phyloP scores from a whole-genome alignment of 2,888 invertebrate genomes.

The Cynaeus angustus region DNA sequence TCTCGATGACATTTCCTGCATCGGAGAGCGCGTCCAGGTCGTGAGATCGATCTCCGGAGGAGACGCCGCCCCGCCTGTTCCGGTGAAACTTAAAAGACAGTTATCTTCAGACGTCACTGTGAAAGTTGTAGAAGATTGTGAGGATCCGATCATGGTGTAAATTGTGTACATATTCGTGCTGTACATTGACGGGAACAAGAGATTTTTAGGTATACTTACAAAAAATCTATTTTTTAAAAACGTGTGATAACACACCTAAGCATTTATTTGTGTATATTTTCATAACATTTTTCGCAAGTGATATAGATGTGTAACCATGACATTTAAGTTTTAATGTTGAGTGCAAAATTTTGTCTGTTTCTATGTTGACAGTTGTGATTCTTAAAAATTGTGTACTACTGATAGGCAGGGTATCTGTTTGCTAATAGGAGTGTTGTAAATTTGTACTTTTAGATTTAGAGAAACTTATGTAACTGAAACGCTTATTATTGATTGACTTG shows the following conservation, averaged over 20 bases:
- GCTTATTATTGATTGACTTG: conserved; percentile 54
- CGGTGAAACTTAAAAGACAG: conserved; percentile 69
- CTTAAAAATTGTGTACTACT: conserved; percentile 20
- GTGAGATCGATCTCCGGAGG: conserved; percentile 70
- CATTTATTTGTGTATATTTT: conserved; percentile 52
- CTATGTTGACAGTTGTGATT: conserved; percentile 42
- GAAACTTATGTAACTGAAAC: conserved; percentile 52
- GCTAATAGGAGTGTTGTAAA: conserved; percentile 57
- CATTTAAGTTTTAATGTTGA: conserved; percentile 38
- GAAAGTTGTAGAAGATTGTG: conserved; percentile 68
- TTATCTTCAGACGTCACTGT: conserved; percentile 69
- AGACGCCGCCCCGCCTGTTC: conserved; percentile 59
- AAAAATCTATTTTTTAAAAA: conserved; percentile 54
- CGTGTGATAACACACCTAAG: conserved; percentile 58
- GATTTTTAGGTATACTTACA: conserved; percentile 50
- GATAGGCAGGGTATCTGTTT: conserved; percentile 62
- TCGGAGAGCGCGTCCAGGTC: conserved; percentile 67
- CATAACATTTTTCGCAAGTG: conserved; percentile 51
- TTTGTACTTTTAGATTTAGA: conserved; percentile 57
- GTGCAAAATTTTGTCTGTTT: conserved; percentile 40
- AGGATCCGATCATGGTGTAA: conserved; percentile 72
- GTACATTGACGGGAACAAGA: conserved; percentile 44
- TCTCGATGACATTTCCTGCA: conserved; percentile 76
- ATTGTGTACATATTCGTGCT: conserved; percentile 46
- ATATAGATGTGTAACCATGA: conserved; percentile 54